Evolutionary conservation across 2,797 vertebrate species (phyloP), one percentile per base, ranked within the genome.

Genomic region (Hoplostethus atlanticus): DNA sequence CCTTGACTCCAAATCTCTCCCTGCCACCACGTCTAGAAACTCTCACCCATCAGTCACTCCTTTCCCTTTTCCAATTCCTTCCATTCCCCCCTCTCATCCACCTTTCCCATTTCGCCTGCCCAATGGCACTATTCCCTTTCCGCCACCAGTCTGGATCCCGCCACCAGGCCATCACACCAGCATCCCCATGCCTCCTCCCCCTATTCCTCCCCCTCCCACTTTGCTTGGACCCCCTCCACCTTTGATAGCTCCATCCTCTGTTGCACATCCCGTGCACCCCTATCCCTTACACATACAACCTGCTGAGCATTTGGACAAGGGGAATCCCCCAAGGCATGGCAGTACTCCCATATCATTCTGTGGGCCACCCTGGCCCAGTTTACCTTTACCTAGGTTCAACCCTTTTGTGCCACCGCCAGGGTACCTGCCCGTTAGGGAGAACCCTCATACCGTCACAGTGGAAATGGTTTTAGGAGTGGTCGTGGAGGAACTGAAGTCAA

Each of bases 361-460:
- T 0, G 93, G 88, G 28, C 96, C 95, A 16, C 94, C 92, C 42
- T 98, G 96, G 96, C 94, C 95, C 0, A 92, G 93, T 0, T 89
- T 85, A 31, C 82, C 68, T 47, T 83, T 96, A 74, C 97, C 96
- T 78, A 95, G 93, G 76, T 97, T 98, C 73, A 96, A 97, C 82
- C 97, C 96, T 0, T 96, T 96, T 0, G 95, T 98, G 73, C 97
- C 97, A 0, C 97, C 97, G 0, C 97, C 97, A 0, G 93, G 95
- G 47, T 96, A 95, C 0, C 68, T 87, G 21, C 93, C 90, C 0
- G 94, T 93, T 52, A 94, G 90, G 77, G 93, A 95, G 74, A 95
- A 96, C 75, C 94, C 92, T 0, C 95, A 98, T 73, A 96, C 95
- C 77, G 90, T 95, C 75, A 98, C 96, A 0, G 93, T 96, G 62